phyloP scores from a whole-genome alignment of 2,113 vertebrate species.

The Corydoras maculifer region DNA sequence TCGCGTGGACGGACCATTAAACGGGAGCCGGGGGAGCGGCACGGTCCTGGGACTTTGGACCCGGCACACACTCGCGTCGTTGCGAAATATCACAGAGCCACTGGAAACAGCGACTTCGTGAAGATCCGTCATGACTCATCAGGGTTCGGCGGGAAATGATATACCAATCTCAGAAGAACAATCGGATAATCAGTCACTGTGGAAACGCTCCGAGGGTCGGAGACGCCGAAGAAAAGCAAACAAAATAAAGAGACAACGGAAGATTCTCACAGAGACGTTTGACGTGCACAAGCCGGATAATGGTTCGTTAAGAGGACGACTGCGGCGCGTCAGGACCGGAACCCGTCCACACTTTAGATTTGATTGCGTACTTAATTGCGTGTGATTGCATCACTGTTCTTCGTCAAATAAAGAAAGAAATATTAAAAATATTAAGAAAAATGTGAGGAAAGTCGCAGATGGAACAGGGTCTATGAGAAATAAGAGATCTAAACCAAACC shows the following conservation, averaged over 20 bases:
- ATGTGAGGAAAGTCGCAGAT: too few species aligned
- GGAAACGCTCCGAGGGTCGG: conserved; percentile 6
- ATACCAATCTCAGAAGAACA: conserved; percentile 10
- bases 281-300: background rate
- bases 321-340: background rate
- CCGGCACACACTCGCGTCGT: conserved; percentile 11
- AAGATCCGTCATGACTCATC: background rate
- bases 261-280: background rate
- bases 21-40: conserved; percentile 32
- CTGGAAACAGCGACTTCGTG: background rate
- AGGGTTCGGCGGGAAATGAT: background rate
- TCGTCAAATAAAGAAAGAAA: background rate
- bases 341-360: background rate
- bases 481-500: too few species aligned
- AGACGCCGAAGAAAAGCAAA: too few species aligned
- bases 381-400: background rate
- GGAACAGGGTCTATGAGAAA: too few species aligned
- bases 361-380: conserved; percentile 9
- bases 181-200: conserved; percentile 32
- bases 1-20: conserved; percentile 37
- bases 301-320: conserved; percentile 19
- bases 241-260: conserved; percentile 5
- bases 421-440: background rate
- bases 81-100: background rate
- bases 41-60: conserved; percentile 16